A percentile compares a stretch with the other conserved stretches of the same genome.
phyloP scores from a whole-genome alignment of 2,113 vertebrate species.

The Carlito syrichta region DNA sequence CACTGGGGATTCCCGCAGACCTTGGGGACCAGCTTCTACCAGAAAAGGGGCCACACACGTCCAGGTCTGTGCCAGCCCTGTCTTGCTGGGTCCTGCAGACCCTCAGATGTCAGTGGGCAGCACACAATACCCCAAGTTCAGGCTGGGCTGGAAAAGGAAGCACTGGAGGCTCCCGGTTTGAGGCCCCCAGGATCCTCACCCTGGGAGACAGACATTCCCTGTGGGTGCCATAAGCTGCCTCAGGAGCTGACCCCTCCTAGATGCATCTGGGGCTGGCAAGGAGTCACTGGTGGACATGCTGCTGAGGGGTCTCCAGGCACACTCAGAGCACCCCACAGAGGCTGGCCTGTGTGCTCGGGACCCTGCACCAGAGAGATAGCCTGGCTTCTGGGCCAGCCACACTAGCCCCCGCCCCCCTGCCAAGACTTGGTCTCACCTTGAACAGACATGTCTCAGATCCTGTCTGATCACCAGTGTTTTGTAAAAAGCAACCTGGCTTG shows the following conservation, averaged over 20 bases:
- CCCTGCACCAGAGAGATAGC: background rate
- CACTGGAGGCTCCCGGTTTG: fast-evolving
- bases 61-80: background rate
- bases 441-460: background rate
- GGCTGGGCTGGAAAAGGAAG: background rate
- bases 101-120: background rate
- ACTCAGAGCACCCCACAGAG: fast-evolving
- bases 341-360: background rate
- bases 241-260: background rate
- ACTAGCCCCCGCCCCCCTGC: background rate
- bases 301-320: too few species aligned
- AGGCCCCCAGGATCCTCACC: background rate
- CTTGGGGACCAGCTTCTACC: background rate
- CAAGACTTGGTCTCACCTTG: too few species aligned
- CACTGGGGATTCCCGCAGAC: background rate
- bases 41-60: background rate
- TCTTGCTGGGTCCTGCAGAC: too few species aligned
- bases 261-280: fast-evolving
- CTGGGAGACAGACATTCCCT: background rate
- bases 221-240: background rate
- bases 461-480: background rate
- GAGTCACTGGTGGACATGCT: background rate
- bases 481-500: background rate
- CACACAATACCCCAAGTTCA: background rate
- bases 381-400: too few species aligned